Evolutionary conservation across 2,888 invertebrate species (phyloP).

Genomic region (Ochlodes sylvanus): DNA sequence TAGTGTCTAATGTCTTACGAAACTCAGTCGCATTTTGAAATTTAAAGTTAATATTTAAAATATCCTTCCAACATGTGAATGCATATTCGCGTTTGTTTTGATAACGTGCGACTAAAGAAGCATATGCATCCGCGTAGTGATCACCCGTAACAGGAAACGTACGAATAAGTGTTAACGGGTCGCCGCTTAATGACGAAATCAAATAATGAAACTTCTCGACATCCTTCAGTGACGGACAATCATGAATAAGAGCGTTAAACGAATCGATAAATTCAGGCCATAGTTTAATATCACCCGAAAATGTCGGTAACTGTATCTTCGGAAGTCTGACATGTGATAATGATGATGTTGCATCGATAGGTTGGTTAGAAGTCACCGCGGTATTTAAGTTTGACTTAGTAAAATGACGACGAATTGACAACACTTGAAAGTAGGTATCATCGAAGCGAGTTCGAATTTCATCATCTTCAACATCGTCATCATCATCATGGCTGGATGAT

Average conservation of each 20-base stretch:
- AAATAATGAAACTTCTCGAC: slow-evolving; percentile 36
- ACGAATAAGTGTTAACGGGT: slow-evolving; percentile 26
- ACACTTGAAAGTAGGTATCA: neutral
- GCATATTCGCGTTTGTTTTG: slow-evolving; percentile 36
- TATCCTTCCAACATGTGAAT: slow-evolving; percentile 39
- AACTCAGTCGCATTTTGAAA: slow-evolving; percentile 23
- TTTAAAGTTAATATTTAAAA: slow-evolving; percentile 36
- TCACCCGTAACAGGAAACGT: slow-evolving; percentile 26
- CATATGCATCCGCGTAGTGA: slow-evolving; percentile 10
- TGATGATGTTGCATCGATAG: neutral
- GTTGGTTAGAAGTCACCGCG: neutral
- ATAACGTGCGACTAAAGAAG: slow-evolving; percentile 14
- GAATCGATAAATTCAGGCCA: slow-evolving; percentile 33
- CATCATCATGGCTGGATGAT: neutral
- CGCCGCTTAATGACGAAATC: slow-evolving; percentile 23
- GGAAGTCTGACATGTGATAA: slow-evolving; percentile 8
- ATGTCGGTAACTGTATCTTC: slow-evolving; percentile 27
- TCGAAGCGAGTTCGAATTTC: neutral
- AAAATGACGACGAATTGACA: neutral
- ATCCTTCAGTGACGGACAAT: slow-evolving; percentile 14
- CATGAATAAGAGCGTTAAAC: slow-evolving; percentile 30
- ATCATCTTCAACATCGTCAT: neutral
- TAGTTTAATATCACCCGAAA: slow-evolving; percentile 30
- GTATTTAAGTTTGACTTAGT: neutral
- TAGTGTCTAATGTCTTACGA: slow-evolving; percentile 24